Evolutionary conservation across 2,888 invertebrate genomes (phyloP).

Genomic region (Sphinx pinastri): DNA sequence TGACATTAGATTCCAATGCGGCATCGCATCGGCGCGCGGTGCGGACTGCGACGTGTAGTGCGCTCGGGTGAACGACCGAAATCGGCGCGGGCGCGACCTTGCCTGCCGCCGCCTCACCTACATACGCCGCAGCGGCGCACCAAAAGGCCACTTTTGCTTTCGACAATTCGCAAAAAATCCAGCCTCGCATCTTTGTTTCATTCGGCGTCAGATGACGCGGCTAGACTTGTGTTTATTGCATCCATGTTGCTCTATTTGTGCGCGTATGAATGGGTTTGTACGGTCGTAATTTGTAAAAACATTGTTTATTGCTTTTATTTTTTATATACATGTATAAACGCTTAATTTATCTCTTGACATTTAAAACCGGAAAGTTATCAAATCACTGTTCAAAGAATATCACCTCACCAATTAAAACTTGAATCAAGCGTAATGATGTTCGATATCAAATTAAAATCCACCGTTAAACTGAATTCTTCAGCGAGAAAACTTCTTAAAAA

Average conservation of each 20-base stretch:
- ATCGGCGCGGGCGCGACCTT: conserved; percentile 82
- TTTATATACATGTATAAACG: not conserved
- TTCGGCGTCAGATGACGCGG: conserved; percentile 34
- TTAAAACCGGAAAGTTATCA: conserved; percentile 15
- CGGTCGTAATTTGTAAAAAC: not conserved
- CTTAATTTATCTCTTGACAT: not conserved
- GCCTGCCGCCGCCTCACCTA: conserved; percentile 78
- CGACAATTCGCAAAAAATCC: conserved; percentile 78
- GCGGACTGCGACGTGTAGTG: conserved; percentile 43
- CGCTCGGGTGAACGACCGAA: conserved; percentile 77
- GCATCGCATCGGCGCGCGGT: conserved; percentile 30
- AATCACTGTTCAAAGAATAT: conserved; percentile 27
- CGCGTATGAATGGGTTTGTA: not conserved
- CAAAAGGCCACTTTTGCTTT: conserved; percentile 80
- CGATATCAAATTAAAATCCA: conserved; percentile 53
- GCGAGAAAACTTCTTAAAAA: conserved; percentile 56
- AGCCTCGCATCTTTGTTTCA: conserved; percentile 41
- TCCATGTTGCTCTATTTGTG: not conserved
- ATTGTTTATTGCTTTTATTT: not conserved
- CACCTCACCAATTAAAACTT: conserved; percentile 37
- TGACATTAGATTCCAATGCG: conserved; percentile 14
- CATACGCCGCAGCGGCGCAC: conserved; percentile 72
- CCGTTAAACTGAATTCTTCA: conserved; percentile 47
- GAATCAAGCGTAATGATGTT: conserved; percentile 43
- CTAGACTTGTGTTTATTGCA: conserved; percentile 29